These are phyloP conservation scores for Desoria tigrina DNA, from an alignment of 2,888 invertebrate species.

Conservation along the genomic window DNA sequence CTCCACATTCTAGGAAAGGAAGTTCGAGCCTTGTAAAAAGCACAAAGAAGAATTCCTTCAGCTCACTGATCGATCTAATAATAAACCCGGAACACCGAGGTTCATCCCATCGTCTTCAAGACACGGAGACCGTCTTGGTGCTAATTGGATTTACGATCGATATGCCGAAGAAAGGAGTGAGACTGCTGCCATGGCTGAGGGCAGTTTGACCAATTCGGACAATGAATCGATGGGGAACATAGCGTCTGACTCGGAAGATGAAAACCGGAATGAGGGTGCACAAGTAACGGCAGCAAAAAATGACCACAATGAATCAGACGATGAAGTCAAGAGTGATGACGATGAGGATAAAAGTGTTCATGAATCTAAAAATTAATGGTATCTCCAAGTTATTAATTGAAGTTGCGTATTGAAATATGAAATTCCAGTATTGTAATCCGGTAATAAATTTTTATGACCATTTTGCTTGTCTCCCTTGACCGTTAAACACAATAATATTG, in stretches of 20 bases:
- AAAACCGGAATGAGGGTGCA: too few relatives aligned
- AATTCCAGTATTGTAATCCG: too few relatives aligned
- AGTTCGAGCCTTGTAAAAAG: conserved; percentile 45
- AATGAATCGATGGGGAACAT: neutral
- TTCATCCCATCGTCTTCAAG: neutral
- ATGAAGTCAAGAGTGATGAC: too few relatives aligned
- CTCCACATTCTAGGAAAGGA: conserved; percentile 39
- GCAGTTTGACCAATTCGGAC: conserved; percentile 43
- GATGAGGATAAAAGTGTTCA: too few relatives aligned
- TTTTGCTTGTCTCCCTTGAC: too few relatives aligned
- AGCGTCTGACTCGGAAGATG: neutral
- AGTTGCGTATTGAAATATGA: too few relatives aligned
- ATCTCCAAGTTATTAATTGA: too few relatives aligned
- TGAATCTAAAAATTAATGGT: too few relatives aligned
- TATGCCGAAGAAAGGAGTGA: conserved; percentile 45
- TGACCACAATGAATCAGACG: too few relatives aligned
- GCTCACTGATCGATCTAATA: conserved; percentile 23
- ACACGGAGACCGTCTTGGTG: neutral
- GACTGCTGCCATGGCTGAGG: conserved; percentile 51
- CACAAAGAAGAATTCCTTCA: conserved; percentile 42
- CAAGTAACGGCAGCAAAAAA: too few relatives aligned
- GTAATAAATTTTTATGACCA: too few relatives aligned
- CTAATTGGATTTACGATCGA: conserved; percentile 27
- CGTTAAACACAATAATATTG: too few relatives aligned
- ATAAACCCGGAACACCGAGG: conserved; percentile 31